phyloP scores from a whole-genome alignment of 1,140 invertebrate genomes.

The Halesus radiatus region DNA sequence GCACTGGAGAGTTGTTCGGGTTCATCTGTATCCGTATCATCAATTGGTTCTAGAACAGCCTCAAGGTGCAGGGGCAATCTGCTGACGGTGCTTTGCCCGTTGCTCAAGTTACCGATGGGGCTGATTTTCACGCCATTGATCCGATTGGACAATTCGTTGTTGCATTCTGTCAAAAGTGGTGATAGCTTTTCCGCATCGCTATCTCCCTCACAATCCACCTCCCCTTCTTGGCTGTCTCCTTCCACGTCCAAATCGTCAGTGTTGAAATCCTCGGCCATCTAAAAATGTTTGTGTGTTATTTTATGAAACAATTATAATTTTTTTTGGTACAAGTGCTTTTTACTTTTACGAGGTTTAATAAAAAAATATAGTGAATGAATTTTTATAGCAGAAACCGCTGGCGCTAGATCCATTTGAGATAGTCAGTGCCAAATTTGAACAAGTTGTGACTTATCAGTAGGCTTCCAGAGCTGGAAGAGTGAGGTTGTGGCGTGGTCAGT shows the following conservation, averaged over 20 bases:
- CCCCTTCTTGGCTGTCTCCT: slow-evolving; percentile 51
- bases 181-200: slow-evolving; percentile 86
- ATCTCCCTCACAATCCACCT: slow-evolving; percentile 76
- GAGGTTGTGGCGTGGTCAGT: no score
- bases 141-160: slow-evolving; percentile 35
- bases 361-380: no score
- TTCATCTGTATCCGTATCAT: slow-evolving; percentile 71
- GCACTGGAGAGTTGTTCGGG: slow-evolving; percentile 59
- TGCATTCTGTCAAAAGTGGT: slow-evolving; percentile 75
- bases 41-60: slow-evolving; percentile 70
- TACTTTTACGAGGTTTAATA: no score
- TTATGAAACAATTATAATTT: no score
- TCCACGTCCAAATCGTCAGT: slow-evolving; percentile 54
- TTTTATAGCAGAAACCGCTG: no score
- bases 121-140: slow-evolving; percentile 46
- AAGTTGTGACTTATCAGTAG: no score
- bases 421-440: no score
- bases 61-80: slow-evolving; percentile 62
- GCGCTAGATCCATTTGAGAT: no score
- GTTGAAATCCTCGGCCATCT: slow-evolving; percentile 47
- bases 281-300: background rate
- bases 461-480: no score
- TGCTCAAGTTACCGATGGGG: slow-evolving; percentile 42
- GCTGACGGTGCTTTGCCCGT: slow-evolving; percentile 52
- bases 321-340: no score